Conservation (phyloP, 2,797 vertebrate genomes). For the Tragopan temminckii region DNA sequence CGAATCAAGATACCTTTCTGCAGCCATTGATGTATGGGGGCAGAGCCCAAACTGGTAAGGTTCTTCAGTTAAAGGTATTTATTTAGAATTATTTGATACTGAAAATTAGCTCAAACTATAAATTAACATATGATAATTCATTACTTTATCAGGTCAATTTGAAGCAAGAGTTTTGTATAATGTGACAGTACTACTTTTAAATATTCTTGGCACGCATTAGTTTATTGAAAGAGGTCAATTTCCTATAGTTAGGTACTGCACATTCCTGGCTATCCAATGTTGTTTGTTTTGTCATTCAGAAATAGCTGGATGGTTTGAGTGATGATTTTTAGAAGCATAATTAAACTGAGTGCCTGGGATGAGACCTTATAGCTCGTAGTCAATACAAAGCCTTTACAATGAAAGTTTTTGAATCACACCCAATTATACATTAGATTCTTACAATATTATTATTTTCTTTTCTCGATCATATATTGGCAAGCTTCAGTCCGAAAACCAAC, state of each 20-base stretch:
- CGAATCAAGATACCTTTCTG: rapidly evolving
- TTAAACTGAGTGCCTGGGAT: background rate
- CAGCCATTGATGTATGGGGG: background rate
- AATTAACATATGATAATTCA: background rate
- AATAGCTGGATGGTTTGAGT: background rate
- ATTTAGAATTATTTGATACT: background rate
- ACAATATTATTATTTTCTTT: background rate
- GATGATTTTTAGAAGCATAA: background rate
- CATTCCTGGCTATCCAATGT: background rate
- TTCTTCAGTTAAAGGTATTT: background rate
- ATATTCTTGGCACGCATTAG: rapidly evolving
- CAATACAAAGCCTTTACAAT: background rate
- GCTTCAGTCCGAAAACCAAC: background rate
- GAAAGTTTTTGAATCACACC: rapidly evolving
- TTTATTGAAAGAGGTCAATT: background rate
- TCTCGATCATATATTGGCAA: background rate
- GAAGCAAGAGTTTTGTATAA: background rate
- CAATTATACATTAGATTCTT: rapidly evolving
- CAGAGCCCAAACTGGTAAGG: background rate
- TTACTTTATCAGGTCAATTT: background rate
- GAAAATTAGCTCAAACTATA: background rate
- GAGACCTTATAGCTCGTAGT: background rate
- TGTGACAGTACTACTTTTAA: background rate
- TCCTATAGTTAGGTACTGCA: rapidly evolving
- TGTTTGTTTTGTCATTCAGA: background rate